These are phyloP conservation scores for Ailurus styani DNA, from an alignment of 2,113 vertebrate genomes.

Conservation along the genomic window DNA sequence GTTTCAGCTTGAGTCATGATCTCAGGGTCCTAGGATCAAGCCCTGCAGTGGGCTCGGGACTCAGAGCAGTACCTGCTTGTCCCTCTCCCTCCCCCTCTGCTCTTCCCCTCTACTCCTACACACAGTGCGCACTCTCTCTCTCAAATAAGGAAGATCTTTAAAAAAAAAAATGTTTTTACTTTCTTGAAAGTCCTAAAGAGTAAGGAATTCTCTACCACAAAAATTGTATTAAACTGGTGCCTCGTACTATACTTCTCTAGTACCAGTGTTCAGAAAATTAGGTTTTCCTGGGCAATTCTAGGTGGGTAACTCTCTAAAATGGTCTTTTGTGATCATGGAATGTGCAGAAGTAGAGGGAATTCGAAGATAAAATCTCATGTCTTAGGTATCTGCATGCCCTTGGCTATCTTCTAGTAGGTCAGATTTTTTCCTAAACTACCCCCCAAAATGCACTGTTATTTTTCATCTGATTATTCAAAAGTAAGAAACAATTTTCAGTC, in stretches of 20 bases:
- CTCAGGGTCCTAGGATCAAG: neutral
- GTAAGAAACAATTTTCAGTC: neutral
- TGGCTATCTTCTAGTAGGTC: neutral
- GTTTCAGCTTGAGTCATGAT: neutral
- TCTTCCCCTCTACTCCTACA: neutral
- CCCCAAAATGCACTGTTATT: neutral
- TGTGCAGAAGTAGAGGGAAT: neutral
- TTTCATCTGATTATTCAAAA: neutral
- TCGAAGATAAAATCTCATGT: neutral
- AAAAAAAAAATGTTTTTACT: neutral
- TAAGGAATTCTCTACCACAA: neutral
- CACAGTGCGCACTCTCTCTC: too few relatives aligned
- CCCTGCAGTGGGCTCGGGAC: neutral
- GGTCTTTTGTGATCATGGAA: neutral
- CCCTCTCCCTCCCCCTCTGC: neutral
- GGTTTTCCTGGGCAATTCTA: neutral
- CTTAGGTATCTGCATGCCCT: neutral
- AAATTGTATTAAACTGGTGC: neutral
- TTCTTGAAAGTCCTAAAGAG: neutral
- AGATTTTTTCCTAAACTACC: neutral
- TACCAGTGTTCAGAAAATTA: neutral
- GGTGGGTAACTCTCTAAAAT: neutral
- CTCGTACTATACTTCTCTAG: neutral
- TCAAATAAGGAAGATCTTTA: neutral
- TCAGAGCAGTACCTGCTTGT: neutral